A percentile compares a stretch with the other conserved stretches of the same genome.
Evolutionary conservation across 1,140 invertebrate species (phyloP).

Genomic region (Drosophila lacteicornis): DNA sequence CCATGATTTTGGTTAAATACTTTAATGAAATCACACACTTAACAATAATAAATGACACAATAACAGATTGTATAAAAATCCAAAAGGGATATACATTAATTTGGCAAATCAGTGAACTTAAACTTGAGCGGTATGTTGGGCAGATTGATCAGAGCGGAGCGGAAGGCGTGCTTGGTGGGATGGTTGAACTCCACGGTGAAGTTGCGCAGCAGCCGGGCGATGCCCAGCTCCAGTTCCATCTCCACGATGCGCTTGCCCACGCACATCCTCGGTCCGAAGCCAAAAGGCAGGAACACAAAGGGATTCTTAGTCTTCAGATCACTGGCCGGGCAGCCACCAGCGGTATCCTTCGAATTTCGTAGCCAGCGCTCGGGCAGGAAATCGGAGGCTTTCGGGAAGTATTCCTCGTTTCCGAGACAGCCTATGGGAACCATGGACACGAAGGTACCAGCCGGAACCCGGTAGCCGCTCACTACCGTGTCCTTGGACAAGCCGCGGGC

Average conservation of each 20-base stretch:
- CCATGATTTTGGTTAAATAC: not conserved
- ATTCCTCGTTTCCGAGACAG: slow-evolving; percentile 77
- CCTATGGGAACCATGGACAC: slow-evolving; percentile 84
- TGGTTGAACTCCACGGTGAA: slow-evolving; percentile 86
- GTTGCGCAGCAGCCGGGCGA: slow-evolving; percentile 87
- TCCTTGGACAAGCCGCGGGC: slow-evolving; percentile 85
- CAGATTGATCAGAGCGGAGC: slow-evolving; percentile 54
- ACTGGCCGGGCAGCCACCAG: slow-evolving; percentile 62
- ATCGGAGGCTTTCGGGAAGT: slow-evolving; percentile 85
- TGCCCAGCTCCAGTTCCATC: slow-evolving; percentile 88
- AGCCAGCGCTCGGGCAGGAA: slow-evolving; percentile 88
- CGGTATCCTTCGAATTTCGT: slow-evolving; percentile 54
- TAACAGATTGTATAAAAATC: not conserved
- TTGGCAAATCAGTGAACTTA: slow-evolving; percentile 70
- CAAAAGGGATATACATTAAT: not conserved
- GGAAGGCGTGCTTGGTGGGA: slow-evolving; percentile 64
- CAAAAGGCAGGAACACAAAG: slow-evolving; percentile 87
- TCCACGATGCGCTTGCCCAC: slow-evolving; percentile 89
- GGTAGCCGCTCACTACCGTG: slow-evolving; percentile 86
- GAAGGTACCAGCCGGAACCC: slow-evolving; percentile 86
- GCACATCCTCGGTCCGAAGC: slow-evolving; percentile 87
- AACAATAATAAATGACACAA: not conserved
- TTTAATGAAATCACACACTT: not conserved
- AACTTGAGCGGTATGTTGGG: slow-evolving; percentile 80
- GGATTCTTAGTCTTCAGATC: slow-evolving; percentile 78